Base-by-base conservation (phyloP, 2,113 vertebrate genomes). In the Brachirus orientalis region DNA sequence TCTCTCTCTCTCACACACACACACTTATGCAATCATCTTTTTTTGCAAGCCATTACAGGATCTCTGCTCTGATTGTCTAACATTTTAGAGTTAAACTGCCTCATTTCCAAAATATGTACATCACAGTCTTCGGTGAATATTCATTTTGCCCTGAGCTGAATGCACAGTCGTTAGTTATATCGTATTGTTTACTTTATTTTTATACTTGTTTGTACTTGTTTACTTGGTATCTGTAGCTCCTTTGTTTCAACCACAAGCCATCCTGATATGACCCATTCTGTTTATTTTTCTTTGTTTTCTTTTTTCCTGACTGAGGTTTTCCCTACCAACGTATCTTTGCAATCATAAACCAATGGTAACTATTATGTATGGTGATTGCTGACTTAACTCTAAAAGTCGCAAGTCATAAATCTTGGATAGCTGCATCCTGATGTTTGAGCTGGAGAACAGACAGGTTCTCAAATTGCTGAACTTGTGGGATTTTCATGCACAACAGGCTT, bases 1-100 rank as follows among this genome's bases (percentile, higher is more conserved):
- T 52, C 57, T 12, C 40, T 13, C 18, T 52, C 46, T 19, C 57
- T 57, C 76, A 12, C 36, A 6, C 17, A 57, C 68, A 53, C 41
- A 33, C n/a, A 33, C n/a, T 91, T 90, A 75, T 69, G 80, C 86
- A 90, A 91, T 53, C 33, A 20, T 44, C 43, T 45, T 78, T 74
- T 75, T 69, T 82, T 79, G 70, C 82, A 80, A 82, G 80, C 83
- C 82, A 45, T 83, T 64, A 64, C 84, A 86, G 77, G 84, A 82
- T 79, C 60, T 50, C 43, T 6, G 47, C 54, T 48, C 11, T 36
- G 57, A 78, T 88, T 89, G 82, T 80, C 80, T 80, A 90, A 90
- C 47, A 0, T 57, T 47, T 33, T 0, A 37, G 56, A 73, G 67
- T 22, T 71, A 77, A 85, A 85, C 55, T 13, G 43, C 18, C 64